These are phyloP conservation scores for Ganaspis sp. DNA, from an alignment of 1,140 invertebrate genomes.

Conservation along the genomic window DNA sequence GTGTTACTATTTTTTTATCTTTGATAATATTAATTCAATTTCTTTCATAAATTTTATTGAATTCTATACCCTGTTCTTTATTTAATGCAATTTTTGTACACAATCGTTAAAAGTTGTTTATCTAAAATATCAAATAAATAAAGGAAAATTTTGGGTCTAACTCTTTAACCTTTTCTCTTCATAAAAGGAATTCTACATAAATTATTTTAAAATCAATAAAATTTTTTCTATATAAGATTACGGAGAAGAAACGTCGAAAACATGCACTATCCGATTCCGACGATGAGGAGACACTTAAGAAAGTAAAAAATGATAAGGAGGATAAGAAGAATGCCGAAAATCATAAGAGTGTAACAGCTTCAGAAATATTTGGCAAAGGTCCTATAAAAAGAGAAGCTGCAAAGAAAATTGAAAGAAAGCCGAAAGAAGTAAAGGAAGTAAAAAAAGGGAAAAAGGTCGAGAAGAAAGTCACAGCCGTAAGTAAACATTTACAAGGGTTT, in stretches of 20 bases:
- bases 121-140: too few species aligned
- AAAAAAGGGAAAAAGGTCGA: conserved; percentile 67
- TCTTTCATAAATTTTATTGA: too few species aligned
- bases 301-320: conserved; percentile 48
- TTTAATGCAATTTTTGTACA: too few species aligned
- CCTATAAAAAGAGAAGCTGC: conserved; percentile 66
- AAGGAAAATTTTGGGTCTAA: too few species aligned
- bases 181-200: conserved; percentile 35
- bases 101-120: too few species aligned
- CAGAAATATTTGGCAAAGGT: conserved; percentile 71
- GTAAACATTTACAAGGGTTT: conserved; percentile 34
- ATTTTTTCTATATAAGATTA: neutral
- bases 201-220: neutral
- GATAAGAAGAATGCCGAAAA: conserved; percentile 37
- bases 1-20: too few species aligned
- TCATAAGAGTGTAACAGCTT: conserved; percentile 50
- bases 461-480: conserved; percentile 46
- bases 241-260: conserved; percentile 31
- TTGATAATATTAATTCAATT: too few species aligned
- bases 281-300: conserved; percentile 55
- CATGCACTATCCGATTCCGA: conserved; percentile 70
- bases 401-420: conserved; percentile 55
- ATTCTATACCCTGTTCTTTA: too few species aligned
- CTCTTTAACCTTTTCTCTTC: too few species aligned
- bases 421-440: conserved; percentile 33